A percentile compares a stretch with the other conserved stretches of the same genome.
Conservation (phyloP, 2,113 vertebrate genomes). For the Clupea harengus region DNA sequence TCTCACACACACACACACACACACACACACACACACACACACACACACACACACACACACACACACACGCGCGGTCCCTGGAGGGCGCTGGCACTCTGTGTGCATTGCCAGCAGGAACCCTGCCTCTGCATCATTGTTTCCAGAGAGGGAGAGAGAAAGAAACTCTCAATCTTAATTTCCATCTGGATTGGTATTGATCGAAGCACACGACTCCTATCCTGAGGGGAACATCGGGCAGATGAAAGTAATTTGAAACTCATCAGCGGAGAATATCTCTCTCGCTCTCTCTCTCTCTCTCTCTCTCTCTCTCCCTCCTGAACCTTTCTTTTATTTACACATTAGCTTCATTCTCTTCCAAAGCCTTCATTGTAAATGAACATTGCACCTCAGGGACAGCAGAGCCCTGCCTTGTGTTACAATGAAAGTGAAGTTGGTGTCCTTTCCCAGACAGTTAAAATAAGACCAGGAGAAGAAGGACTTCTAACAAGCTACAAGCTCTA, state of each 20-base stretch:
- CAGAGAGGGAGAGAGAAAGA: not conserved
- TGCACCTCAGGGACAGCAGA: not conserved
- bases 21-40: not conserved
- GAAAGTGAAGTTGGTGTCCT: not conserved
- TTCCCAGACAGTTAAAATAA: not conserved
- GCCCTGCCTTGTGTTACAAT: not conserved
- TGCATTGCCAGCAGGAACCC: conserved; percentile 12
- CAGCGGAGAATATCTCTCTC: not conserved
- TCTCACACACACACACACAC: not conserved
- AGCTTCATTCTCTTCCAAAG: not conserved
- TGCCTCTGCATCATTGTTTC: conserved; percentile 26
- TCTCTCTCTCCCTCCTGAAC: not conserved
- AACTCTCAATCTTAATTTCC: conserved; percentile 15
- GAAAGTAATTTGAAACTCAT: conserved; percentile 23
- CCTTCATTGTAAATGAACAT: not conserved
- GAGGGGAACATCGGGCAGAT: not conserved
- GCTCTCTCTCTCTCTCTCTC: not conserved
- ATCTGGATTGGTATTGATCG: conserved; percentile 34
- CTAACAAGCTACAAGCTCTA: not conserved
- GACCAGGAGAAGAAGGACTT: not conserved
- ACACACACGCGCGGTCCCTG: not conserved
- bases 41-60: not conserved
- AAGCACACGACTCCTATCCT: conserved; percentile 21
- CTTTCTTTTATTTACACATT: not conserved
- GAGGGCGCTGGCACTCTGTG: conserved; percentile 3